Evolutionary conservation across 2,888 invertebrate genomes (phyloP), one percentile per base, ranked within the genome.

Genomic region (Chrysina gloriosa): DNA sequence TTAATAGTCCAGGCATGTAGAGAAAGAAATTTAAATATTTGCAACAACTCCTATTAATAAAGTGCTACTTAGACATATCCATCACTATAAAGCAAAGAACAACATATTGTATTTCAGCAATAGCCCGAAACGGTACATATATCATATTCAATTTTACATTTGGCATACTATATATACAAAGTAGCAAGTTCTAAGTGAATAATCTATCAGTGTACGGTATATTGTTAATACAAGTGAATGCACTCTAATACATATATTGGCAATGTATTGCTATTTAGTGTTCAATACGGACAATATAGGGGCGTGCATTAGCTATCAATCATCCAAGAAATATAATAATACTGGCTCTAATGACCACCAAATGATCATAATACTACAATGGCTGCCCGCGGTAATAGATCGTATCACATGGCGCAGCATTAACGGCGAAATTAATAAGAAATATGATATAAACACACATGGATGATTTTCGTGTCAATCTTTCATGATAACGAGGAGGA

Each of bases 201-300:
- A 61, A 61, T 61, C 42, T 42, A 42, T 61, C 27, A 61, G 4
- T 42, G n/a, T 14, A 1, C 7, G 21, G 19, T 61, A 42, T 27
- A 61, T 31, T 52, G 52, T 52, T 52, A 52, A 14, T 27, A 42
- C 27, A 16, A 61, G 45, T 61, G 58, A 42, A 61, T 42, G 27
- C 42, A 61, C 27, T 42, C 58, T 45, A 31, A 52, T 52, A 45
- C 39, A 39, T 47, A 31, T 61, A 42, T 42, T 25, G 29, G 14
- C 42, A 45, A 61, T 27, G 29, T 61, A 45, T 61, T 58, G 42
- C 58, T 27, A 58, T 42, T 58, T 61, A 61, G n/a, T 29, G 58
- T 29, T 61, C 42, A 61, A 45, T 61, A 27, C 42, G 27, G 42
- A 45, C 42, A 42, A 42, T 42, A 61, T 61, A 45, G 58, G 34